These are phyloP conservation scores for Botia kubotai DNA, from an alignment of 2,797 vertebrate species.

Conservation along the genomic window DNA sequence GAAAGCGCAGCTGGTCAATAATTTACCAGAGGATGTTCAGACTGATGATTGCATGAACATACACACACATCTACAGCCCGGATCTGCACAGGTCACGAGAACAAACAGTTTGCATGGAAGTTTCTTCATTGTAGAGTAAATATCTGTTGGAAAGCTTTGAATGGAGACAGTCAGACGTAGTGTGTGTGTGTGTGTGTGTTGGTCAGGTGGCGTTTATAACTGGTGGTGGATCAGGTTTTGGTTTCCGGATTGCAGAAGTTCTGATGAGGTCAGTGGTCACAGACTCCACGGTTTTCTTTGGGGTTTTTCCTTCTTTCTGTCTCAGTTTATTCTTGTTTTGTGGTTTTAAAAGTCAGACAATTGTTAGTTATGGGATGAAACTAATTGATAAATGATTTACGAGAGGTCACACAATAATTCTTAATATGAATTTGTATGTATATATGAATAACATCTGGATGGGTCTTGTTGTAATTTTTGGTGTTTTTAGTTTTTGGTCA, in stretches of 20 bases:
- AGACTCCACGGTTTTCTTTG: background rate
- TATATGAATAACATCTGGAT: background rate
- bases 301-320: background rate
- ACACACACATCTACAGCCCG: conserved; percentile 87
- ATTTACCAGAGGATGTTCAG: conserved; percentile 81
- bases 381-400: background rate
- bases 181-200: conserved; percentile 32
- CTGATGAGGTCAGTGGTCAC: conserved; percentile 88
- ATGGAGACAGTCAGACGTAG: too few relatives aligned
- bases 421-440: background rate
- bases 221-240: conserved; percentile 96
- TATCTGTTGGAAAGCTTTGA: background rate
- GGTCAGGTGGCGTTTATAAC: conserved; percentile 93
- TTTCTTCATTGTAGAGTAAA: background rate
- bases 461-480: conserved; percentile 39
- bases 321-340: background rate
- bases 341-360: background rate
- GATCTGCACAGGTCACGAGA: conserved; percentile 86
- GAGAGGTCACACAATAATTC: background rate
- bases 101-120: background rate
- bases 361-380: background rate
- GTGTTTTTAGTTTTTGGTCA: conserved; percentile 84
- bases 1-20: conserved; percentile 50
- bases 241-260: conserved; percentile 91
- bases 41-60: conserved; percentile 88